These are phyloP conservation scores for Epinotia demarniana DNA, from an alignment of 2,888 invertebrate genomes.

Conservation along the genomic window DNA sequence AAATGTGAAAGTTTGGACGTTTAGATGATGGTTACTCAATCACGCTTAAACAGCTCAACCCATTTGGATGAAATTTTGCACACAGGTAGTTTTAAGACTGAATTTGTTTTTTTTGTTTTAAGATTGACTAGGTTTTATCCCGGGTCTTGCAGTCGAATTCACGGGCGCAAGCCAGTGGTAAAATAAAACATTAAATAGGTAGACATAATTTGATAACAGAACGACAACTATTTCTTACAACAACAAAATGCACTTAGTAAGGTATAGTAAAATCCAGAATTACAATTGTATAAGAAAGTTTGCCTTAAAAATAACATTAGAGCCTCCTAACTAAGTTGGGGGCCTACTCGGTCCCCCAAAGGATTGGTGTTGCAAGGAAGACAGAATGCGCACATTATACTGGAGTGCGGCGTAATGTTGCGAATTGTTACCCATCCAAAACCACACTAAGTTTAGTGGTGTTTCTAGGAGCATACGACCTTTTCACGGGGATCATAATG, in stretches of 20 bases:
- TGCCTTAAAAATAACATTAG: slow-evolving; percentile 31
- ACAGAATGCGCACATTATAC: slow-evolving; percentile 68
- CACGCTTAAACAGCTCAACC: too few species aligned
- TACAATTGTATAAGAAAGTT: slow-evolving; percentile 10
- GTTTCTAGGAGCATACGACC: background rate
- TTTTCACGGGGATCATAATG: slow-evolving; percentile 2
- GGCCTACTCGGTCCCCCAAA: slow-evolving; percentile 62
- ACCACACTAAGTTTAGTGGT: background rate
- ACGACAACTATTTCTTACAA: too few species aligned
- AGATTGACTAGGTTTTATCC: too few species aligned
- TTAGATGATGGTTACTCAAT: too few species aligned
- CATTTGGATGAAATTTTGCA: too few species aligned
- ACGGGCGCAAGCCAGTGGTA: too few species aligned
- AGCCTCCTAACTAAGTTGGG: slow-evolving; percentile 51
- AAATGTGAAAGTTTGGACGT: too few species aligned
- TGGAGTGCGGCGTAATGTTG: slow-evolving; percentile 42
- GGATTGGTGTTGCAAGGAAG: slow-evolving; percentile 68
- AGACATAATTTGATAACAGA: too few species aligned
- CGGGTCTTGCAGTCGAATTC: too few species aligned
- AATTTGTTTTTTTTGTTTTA: too few species aligned
- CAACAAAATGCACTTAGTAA: background rate
- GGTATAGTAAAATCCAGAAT: background rate
- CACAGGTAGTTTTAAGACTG: too few species aligned
- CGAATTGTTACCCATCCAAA: background rate
- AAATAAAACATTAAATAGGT: too few species aligned